phyloP scores from a whole-genome alignment of 1,140 invertebrate genomes.

The Temnothorax longispinosus region DNA sequence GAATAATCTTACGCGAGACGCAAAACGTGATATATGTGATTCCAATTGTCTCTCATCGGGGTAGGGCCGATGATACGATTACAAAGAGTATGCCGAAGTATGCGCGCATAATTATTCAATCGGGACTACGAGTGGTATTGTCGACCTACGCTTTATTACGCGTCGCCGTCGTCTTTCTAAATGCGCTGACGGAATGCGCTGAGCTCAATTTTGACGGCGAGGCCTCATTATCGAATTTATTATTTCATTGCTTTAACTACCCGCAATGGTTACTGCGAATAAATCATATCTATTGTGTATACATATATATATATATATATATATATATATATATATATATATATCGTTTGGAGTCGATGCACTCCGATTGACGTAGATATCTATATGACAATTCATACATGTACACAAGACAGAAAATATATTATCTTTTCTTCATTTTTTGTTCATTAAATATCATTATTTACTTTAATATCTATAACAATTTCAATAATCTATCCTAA shows the following conservation, averaged over 20 bases:
- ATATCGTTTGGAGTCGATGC: slow-evolving; percentile 63
- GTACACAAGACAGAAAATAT: neutral
- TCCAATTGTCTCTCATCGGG: neutral
- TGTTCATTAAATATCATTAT: neutral
- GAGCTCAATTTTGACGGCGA: slow-evolving; percentile 67
- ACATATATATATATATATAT: neutral
- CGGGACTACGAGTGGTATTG: slow-evolving; percentile 68
- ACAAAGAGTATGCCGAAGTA: slow-evolving; percentile 59
- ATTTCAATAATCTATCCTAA: no score
- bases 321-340: slow-evolving; percentile 9
- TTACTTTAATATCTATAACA: neutral
- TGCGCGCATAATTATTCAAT: slow-evolving; percentile 80
- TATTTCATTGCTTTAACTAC: slow-evolving; percentile 66
- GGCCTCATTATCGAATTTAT: slow-evolving; percentile 74
- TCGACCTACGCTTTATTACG: slow-evolving; percentile 77
- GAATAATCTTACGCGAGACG: slow-evolving; percentile 1
- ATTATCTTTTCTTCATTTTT: neutral
- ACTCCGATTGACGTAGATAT: slow-evolving; percentile 63
- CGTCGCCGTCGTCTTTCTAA: slow-evolving; percentile 59
- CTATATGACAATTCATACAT: neutral
- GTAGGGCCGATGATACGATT: slow-evolving; percentile 6
- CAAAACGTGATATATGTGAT: neutral
- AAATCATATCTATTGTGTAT: slow-evolving; percentile 56
- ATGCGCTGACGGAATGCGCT: slow-evolving; percentile 61
- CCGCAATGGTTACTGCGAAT: slow-evolving; percentile 47